These are phyloP conservation scores for Pyralis farinalis DNA, from an alignment of 2,888 invertebrate species.

Conservation along the genomic window DNA sequence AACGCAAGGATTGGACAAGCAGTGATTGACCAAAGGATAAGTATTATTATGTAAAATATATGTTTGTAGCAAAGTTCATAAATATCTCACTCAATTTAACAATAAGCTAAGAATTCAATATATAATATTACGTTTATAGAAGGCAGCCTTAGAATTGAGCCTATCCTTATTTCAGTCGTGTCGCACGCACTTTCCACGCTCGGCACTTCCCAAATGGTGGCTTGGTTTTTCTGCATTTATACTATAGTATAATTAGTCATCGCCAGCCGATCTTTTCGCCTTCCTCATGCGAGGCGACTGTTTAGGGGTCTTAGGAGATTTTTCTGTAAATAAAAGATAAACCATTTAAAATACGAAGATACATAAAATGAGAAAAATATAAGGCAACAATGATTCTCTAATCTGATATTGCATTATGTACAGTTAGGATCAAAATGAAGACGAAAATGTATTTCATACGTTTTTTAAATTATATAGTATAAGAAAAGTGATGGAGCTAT, in stretches of 20 bases:
- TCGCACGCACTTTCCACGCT: slow-evolving; percentile 25
- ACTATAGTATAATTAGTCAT: slow-evolving; percentile 71
- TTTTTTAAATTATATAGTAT: too few relatives aligned
- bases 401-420: too few relatives aligned
- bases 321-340: slow-evolving; percentile 79
- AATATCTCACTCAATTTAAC: neutral
- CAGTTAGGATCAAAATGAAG: too few relatives aligned
- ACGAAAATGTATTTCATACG: too few relatives aligned
- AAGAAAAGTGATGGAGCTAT: too few relatives aligned
- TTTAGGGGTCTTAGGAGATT: slow-evolving; percentile 84
- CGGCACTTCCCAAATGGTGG: slow-evolving; percentile 30
- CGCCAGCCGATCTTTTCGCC: slow-evolving; percentile 87
- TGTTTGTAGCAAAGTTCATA: neutral
- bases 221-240: slow-evolving; percentile 24
- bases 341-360: too few relatives aligned
- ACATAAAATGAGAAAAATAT: too few relatives aligned
- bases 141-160: slow-evolving; percentile 10
- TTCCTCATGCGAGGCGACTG: slow-evolving; percentile 90
- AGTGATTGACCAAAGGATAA: too few relatives aligned
- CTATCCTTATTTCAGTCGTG: slow-evolving; percentile 51
- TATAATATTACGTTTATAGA: too few relatives aligned
- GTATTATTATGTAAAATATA: neutral
- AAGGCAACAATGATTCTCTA: too few relatives aligned
- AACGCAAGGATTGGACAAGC: too few relatives aligned
- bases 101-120: neutral